These are phyloP conservation scores for Oostethus manadensis DNA, from an alignment of 2,113 vertebrate genomes.

Conservation along the genomic window DNA sequence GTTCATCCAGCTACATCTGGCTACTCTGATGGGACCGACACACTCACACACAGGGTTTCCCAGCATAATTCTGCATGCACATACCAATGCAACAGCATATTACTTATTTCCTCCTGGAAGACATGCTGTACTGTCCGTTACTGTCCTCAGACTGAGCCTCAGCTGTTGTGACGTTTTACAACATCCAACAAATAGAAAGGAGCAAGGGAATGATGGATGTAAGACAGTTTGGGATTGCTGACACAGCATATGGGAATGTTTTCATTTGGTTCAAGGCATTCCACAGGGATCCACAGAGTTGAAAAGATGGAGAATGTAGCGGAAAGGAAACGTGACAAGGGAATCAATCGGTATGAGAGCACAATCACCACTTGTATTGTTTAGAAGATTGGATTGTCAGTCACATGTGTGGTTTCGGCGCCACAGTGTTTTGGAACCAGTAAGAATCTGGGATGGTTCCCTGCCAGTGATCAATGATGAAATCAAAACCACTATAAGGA, in stretches of 20 bases:
- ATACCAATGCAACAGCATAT: constrained; percentile 30
- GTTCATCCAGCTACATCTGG: constrained; percentile 42
- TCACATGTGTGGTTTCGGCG: constrained; percentile 23
- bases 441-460: constrained; percentile 20
- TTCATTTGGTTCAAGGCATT: constrained; percentile 57
- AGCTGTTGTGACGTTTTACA: constrained; percentile 44
- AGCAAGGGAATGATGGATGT: constrained; percentile 43
- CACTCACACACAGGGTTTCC: constrained; percentile 11
- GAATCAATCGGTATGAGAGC: constrained; percentile 24
- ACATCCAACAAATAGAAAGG: constrained; percentile 37
- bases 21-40: constrained; percentile 15
- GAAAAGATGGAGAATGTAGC: constrained; percentile 30
- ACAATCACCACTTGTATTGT: constrained; percentile 31
- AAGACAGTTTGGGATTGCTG: constrained; percentile 54
- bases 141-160: constrained; percentile 21
- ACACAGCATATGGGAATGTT: constrained; percentile 61
- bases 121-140: constrained; percentile 31
- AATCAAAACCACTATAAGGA: neutral
- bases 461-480: constrained; percentile 19
- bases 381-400: constrained; percentile 37
- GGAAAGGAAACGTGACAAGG: constrained; percentile 8
- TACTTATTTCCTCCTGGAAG: constrained; percentile 37
- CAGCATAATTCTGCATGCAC: constrained; percentile 28
- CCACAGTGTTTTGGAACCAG: constrained; percentile 22
- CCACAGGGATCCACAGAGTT: constrained; percentile 34